Conservation (phyloP, 2,888 invertebrate genomes). For the Drosophila phalerata region DNA sequence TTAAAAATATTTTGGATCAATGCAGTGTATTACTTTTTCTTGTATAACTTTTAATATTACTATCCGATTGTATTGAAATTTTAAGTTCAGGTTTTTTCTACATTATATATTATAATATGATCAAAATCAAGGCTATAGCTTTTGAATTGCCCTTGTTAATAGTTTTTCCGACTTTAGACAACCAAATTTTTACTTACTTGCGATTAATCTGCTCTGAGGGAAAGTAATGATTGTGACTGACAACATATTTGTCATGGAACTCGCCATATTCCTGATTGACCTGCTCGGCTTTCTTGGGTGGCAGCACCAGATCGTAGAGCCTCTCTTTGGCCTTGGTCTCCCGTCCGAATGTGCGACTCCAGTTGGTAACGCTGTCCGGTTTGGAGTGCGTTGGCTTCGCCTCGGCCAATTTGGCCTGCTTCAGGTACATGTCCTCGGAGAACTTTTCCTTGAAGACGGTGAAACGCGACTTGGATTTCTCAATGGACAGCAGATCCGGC, state of each 20-base stretch:
- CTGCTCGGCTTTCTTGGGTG: constrained; percentile 65
- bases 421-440: constrained; percentile 80
- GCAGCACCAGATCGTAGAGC: constrained; percentile 60
- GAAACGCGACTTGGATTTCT: constrained; percentile 81
- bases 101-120: too few species aligned
- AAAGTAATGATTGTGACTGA: constrained; percentile 82
- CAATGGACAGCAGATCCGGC: constrained; percentile 70
- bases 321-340: constrained; percentile 20
- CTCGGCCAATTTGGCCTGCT: constrained; percentile 72
- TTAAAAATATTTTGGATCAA: too few species aligned
- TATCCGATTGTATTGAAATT: too few species aligned
- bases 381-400: constrained; percentile 66
- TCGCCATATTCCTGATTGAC: constrained; percentile 68
- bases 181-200: constrained; percentile 53
- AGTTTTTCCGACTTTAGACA: background rate
- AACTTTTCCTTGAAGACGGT: constrained; percentile 79
- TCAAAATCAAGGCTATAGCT: too few species aligned
- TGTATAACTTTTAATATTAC: too few species aligned
- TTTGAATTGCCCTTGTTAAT: too few species aligned
- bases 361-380: constrained; percentile 75
- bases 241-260: constrained; percentile 77
- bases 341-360: constrained; percentile 73
- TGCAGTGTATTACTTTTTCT: too few species aligned
- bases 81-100: too few species aligned
- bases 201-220: constrained; percentile 78